A percentile compares a stretch with the other conserved stretches of the same genome.
Evolutionary conservation across 1,140 invertebrate species (phyloP).

Genomic region (Thaumatotibia leucotreta): DNA sequence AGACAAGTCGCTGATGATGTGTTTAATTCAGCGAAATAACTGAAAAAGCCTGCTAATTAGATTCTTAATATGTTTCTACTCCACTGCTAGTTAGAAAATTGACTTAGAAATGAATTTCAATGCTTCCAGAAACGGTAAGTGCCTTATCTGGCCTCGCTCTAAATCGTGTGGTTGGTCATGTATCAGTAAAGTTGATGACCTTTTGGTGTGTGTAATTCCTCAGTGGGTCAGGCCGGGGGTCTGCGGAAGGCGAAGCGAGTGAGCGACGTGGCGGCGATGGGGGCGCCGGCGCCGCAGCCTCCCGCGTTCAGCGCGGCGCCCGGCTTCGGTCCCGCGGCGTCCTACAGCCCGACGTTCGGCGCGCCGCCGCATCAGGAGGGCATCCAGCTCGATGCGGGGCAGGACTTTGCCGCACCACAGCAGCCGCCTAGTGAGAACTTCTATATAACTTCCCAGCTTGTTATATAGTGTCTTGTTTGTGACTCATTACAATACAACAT

Average conservation of each 20-base stretch:
- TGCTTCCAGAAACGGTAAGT: conserved; percentile 66
- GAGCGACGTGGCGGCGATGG: conserved; percentile 81
- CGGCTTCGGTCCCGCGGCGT: conserved; percentile 34
- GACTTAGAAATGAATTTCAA: conserved; percentile 63
- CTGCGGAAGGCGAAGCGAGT: conserved; percentile 79
- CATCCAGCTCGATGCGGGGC: conserved; percentile 48
- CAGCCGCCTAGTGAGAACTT: conserved; percentile 40
- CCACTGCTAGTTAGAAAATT: conserved; percentile 26
- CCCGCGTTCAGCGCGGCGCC: conserved; percentile 30
- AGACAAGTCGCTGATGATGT: conserved; percentile 61
- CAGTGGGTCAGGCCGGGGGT: conserved; percentile 50
- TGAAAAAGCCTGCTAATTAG: conserved; percentile 40
- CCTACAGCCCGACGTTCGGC: conserved; percentile 40
- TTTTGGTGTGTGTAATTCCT: background rate
- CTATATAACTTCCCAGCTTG: background rate
- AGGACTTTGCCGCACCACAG: conserved; percentile 39
- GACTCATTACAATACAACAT: too few relatives aligned
- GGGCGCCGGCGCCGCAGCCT: conserved; percentile 55
- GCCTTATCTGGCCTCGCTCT: background rate
- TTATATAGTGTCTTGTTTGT: background rate
- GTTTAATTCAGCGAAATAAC: conserved; percentile 44
- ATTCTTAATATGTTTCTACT: conserved; percentile 42
- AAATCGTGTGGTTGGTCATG: background rate
- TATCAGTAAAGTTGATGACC: background rate
- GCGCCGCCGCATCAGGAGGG: conserved; percentile 56